phyloP scores from a whole-genome alignment of 2,113 vertebrate species.

The Gallinago paraguaiae region DNA sequence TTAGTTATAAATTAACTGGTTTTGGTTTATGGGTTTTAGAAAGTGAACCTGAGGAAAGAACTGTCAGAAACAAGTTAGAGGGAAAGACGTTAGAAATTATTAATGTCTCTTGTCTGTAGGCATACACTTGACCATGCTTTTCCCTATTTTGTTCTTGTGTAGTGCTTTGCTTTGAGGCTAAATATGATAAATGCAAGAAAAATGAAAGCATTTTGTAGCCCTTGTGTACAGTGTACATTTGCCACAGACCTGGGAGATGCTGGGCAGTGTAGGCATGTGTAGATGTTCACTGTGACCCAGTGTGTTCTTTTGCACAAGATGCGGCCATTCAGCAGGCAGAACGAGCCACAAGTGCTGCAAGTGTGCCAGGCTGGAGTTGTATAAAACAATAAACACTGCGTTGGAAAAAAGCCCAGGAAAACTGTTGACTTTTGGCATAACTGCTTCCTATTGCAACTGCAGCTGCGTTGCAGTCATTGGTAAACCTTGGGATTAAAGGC shows the following conservation, averaged over 20 bases:
- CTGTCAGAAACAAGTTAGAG: not conserved
- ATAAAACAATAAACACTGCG: not conserved
- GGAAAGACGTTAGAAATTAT: not conserved
- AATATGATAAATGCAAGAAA: not conserved
- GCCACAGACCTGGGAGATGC: not conserved
- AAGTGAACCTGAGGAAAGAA: not conserved
- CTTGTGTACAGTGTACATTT: not conserved
- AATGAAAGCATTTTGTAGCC: not conserved
- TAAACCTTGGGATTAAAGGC: not conserved
- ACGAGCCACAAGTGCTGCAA: not conserved
- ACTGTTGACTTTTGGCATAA: constrained; percentile 48
- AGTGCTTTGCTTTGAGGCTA: not conserved
- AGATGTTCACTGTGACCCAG: not conserved
- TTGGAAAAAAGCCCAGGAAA: constrained; percentile 52
- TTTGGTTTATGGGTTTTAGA: not conserved
- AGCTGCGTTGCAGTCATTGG: not conserved
- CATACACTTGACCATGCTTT: not conserved
- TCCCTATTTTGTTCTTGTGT: not conserved
- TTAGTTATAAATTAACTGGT: not conserved
- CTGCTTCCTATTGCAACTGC: constrained; percentile 45
- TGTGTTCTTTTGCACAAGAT: not conserved
- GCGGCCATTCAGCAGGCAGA: not conserved
- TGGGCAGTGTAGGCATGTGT: not conserved
- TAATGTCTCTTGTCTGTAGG: not conserved
- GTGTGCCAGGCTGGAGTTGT: not conserved